phyloP scores from a whole-genome alignment of 30 jellyfish, hydroid and myxozoan genomes.

The Turritopsis dohrnii region DNA sequence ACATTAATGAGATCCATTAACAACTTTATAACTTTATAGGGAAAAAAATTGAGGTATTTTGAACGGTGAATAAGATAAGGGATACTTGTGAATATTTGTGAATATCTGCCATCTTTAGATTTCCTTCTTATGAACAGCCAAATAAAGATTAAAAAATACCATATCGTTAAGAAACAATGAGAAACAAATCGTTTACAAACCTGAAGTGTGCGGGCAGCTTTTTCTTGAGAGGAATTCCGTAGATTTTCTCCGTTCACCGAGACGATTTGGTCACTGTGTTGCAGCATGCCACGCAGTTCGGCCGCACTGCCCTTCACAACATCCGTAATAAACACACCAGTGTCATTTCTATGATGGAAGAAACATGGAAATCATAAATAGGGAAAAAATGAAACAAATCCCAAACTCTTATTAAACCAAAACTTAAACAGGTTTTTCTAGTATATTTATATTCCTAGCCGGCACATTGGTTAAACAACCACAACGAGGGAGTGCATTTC shows the following conservation, averaged over 20 bases:
- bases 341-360: slow-evolving; percentile 65
- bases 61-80: not conserved
- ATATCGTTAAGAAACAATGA: no score
- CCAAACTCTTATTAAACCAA: no score
- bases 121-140: no score
- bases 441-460: no score
- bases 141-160: no score
- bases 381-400: no score
- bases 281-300: slow-evolving; percentile 46
- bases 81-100: not conserved
- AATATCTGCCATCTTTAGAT: no score
- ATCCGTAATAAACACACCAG: slow-evolving; percentile 87
- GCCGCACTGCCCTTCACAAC: slow-evolving; percentile 89
- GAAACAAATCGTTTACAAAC: slow-evolving; percentile 29
- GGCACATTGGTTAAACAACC: no score
- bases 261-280: slow-evolving; percentile 83
- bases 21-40: not conserved
- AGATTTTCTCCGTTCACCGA: slow-evolving; percentile 72
- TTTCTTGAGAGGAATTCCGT: slow-evolving; percentile 72
- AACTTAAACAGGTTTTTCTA: no score
- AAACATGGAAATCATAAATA: no score
- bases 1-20: not conserved
- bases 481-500: no score
- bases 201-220: slow-evolving; percentile 67
- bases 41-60: not conserved